A percentile compares a stretch with the other conserved stretches of the same genome.
phyloP scores from a whole-genome alignment of 2,797 vertebrate species.

The Anguilla marmorata region DNA sequence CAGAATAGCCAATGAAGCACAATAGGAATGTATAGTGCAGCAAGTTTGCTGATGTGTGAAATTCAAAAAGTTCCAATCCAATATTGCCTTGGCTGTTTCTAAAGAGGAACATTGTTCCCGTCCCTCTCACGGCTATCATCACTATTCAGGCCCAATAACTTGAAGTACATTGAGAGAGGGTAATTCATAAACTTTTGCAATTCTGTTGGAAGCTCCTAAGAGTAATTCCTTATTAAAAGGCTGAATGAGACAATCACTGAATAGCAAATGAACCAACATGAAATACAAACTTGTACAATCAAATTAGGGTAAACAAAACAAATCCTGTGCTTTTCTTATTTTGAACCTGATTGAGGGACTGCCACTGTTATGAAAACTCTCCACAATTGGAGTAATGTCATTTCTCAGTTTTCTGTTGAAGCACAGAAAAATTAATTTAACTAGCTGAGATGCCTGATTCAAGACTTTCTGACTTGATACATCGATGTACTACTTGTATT shows the following conservation, averaged over 20 bases:
- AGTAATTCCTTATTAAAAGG: constrained; percentile 30
- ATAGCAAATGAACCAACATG: constrained; percentile 5
- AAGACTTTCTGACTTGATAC: not conserved
- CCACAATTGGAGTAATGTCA: not conserved
- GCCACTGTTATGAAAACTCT: too few species aligned
- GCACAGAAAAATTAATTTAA: not conserved
- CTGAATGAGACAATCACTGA: constrained; percentile 20
- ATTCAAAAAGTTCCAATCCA: constrained; percentile 38
- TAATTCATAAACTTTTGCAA: constrained; percentile 26
- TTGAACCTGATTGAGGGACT: not conserved
- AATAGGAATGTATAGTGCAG: constrained; percentile 16
- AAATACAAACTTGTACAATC: constrained; percentile 20
- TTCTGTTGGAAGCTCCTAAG: constrained; percentile 27
- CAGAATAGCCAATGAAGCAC: constrained; percentile 21
- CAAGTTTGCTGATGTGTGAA: constrained; percentile 36
- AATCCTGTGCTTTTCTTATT: constrained; percentile 1
- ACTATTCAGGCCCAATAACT: constrained; percentile 25
- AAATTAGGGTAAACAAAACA: constrained; percentile 19
- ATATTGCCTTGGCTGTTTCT: constrained; percentile 27
- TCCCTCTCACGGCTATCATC: not conserved
- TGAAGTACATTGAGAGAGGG: constrained; percentile 22
- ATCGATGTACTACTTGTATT: not conserved
- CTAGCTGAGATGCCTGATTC: not conserved
- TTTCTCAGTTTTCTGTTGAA: not conserved
- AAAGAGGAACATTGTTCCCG: constrained; percentile 24